These are phyloP conservation scores for Lithophane leautieri DNA, from an alignment of 2,888 invertebrate genomes.

Conservation along the genomic window DNA sequence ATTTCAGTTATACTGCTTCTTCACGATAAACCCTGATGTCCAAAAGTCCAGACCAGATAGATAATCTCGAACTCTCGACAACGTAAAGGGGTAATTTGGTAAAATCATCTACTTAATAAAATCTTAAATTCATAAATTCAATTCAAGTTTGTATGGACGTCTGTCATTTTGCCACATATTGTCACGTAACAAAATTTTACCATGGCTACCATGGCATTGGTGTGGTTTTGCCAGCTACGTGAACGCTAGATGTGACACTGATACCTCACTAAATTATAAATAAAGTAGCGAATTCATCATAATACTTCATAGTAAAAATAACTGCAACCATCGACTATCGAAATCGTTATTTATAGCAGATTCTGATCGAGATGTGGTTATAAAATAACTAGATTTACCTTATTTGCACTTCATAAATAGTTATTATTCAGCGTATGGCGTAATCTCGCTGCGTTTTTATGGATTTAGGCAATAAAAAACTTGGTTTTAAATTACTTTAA, in stretches of 20 bases:
- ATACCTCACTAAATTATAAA: not conserved
- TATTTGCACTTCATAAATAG: constrained; percentile 25
- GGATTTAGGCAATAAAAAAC: constrained; percentile 6
- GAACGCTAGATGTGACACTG: not conserved
- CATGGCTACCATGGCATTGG: not conserved
- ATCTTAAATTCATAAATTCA: too few species aligned
- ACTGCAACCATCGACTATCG: constrained; percentile 3
- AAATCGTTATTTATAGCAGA: not conserved
- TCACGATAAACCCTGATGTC: not conserved
- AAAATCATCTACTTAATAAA: too few species aligned
- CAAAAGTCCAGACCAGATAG: not conserved
- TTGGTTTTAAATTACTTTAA: not conserved
- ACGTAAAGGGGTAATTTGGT: too few species aligned
- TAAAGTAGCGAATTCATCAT: not conserved
- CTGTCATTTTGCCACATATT: not conserved
- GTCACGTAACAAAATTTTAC: not conserved
- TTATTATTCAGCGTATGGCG: constrained; percentile 4
- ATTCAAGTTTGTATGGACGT: too few species aligned
- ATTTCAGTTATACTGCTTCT: not conserved
- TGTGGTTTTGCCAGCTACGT: not conserved
- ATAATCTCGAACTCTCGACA: not conserved
- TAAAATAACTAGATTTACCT: constrained; percentile 22
- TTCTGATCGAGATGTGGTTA: not conserved
- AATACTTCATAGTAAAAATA: not conserved
- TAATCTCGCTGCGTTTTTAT: constrained; percentile 26